Base-by-base conservation (phyloP, 2,888 invertebrate genomes). In the Caenorhabditis doughertyi region DNA sequence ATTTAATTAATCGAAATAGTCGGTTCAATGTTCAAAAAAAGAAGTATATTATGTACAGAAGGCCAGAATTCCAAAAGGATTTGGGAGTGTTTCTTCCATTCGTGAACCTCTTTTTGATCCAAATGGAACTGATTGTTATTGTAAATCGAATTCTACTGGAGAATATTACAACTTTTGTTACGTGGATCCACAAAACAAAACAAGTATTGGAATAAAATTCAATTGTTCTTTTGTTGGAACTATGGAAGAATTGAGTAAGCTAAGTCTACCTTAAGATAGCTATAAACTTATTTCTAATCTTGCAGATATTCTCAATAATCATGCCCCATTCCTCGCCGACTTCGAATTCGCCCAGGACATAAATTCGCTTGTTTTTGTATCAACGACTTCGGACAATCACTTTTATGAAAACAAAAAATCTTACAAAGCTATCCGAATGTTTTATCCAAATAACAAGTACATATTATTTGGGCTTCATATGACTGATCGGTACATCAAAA, bases 371-470 rank as follows among this genome's bases (percentile, higher is more conserved):
- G 55, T 73, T 2, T 73, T 73, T 29, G 23, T 64, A 8, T 64
- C 73, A 0, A 42, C 73, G 1, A 53, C 23, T 9, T 73, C 73
- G 13, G 64, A 53, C 18, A 23, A 73, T 64, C 73, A 73, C 42
- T 64, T 25, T 13, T n/a, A 25, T 16, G 27, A 42, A 8, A 42
- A 18, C 21, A 1, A 4, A 2, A 23, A 8, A 8, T 53, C 64
- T 27, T 16, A 39, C 4, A 21, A 18, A n/a, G 13, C 44, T 11
- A 13, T 73, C 27, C 64, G 64, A 25, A 55, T 55, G 18, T 64
- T 53, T n/a, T 64, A 73, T 16, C 64, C 64, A 27, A 35, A 5
- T 29, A 64, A 60, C 16, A 73, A 64, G 51, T 55, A 42, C 11
- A 73, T 73, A n/a, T 9, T 64, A 16, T 73, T 53, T 21, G 44